Conservation (phyloP, 2,888 invertebrate genomes). For the Polydrusus cervinus region DNA sequence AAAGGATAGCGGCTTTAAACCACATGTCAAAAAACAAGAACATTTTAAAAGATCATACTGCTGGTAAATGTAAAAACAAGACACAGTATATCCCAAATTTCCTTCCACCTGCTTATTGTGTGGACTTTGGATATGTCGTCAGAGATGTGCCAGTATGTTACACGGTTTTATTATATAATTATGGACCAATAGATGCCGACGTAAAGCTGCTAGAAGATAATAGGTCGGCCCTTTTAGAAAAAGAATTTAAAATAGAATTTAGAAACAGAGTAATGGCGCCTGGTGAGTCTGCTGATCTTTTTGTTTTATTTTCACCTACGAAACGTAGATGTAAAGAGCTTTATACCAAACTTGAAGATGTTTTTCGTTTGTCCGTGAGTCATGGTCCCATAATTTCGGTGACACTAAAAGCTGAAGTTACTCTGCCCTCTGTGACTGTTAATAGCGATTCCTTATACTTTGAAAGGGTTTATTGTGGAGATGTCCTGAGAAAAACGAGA, state of each 20-base stretch:
- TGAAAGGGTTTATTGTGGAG: slow-evolving; percentile 76
- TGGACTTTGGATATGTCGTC: slow-evolving; percentile 76
- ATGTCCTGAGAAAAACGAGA: slow-evolving; percentile 74
- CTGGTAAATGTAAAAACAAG: slow-evolving; percentile 46
- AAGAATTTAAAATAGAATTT: slow-evolving; percentile 67
- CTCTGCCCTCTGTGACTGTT: slow-evolving; percentile 74
- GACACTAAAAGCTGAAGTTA: slow-evolving; percentile 74
- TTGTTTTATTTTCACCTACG: slow-evolving; percentile 74
- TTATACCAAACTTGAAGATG: slow-evolving; percentile 66
- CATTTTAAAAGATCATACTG: slow-evolving; percentile 66
- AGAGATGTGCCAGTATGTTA: slow-evolving; percentile 71
- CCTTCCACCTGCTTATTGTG: slow-evolving; percentile 72
- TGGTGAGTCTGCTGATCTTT: slow-evolving; percentile 73
- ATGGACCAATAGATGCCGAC: slow-evolving; percentile 73
- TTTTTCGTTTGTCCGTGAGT: slow-evolving; percentile 68
- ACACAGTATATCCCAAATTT: slow-evolving; percentile 73
- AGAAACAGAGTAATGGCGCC: slow-evolving; percentile 70
- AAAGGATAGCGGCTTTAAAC: slow-evolving; percentile 73
- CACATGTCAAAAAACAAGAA: slow-evolving; percentile 71
- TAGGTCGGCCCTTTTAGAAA: slow-evolving; percentile 56
- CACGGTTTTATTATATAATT: slow-evolving; percentile 73
- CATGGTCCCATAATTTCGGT: slow-evolving; percentile 77
- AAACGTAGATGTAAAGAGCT: slow-evolving; percentile 70
- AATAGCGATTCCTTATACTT: slow-evolving; percentile 73
- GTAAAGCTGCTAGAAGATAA: slow-evolving; percentile 67